These are phyloP conservation scores for Pocota personata DNA, from an alignment of 2,888 invertebrate species.

Conservation along the genomic window DNA sequence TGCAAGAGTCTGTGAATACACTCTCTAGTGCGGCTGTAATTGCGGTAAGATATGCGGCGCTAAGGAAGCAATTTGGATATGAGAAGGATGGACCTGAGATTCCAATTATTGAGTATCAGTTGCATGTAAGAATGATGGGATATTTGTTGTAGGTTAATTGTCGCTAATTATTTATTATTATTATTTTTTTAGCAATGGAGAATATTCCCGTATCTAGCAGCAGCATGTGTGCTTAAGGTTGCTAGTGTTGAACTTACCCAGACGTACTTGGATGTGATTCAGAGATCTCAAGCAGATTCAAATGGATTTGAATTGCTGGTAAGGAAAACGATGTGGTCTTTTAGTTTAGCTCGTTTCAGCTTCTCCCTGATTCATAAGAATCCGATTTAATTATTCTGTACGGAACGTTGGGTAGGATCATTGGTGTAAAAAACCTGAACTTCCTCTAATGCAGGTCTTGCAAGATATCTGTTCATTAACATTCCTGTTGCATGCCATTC, in stretches of 20 bases:
- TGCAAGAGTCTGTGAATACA: slow-evolving; percentile 83
- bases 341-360: too few species aligned
- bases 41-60: slow-evolving; percentile 90
- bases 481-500: too few species aligned
- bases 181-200: slow-evolving; percentile 86
- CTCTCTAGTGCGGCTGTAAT: slow-evolving; percentile 87
- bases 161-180: background rate
- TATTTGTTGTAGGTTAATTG: background rate
- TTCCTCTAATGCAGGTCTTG: too few species aligned
- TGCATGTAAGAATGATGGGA: slow-evolving; percentile 84
- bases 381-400: too few species aligned
- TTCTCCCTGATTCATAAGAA: too few species aligned
- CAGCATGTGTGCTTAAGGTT: slow-evolving; percentile 85
- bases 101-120: slow-evolving; percentile 91
- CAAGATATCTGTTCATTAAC: too few species aligned
- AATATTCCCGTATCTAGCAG: slow-evolving; percentile 88
- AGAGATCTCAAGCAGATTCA: slow-evolving; percentile 84
- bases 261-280: slow-evolving; percentile 87
- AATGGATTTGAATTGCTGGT: slow-evolving; percentile 82
- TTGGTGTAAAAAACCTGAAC: too few species aligned
- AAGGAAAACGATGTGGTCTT: slow-evolving; percentile 36
- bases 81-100: slow-evolving; percentile 86
- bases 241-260: slow-evolving; percentile 87
- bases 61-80: slow-evolving; percentile 90
- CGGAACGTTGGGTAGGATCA: too few species aligned